Evolutionary conservation across 2,797 vertebrate species (phyloP), one percentile per base, ranked within the genome.

Genomic region (Pipistrellus nathusii): DNA sequence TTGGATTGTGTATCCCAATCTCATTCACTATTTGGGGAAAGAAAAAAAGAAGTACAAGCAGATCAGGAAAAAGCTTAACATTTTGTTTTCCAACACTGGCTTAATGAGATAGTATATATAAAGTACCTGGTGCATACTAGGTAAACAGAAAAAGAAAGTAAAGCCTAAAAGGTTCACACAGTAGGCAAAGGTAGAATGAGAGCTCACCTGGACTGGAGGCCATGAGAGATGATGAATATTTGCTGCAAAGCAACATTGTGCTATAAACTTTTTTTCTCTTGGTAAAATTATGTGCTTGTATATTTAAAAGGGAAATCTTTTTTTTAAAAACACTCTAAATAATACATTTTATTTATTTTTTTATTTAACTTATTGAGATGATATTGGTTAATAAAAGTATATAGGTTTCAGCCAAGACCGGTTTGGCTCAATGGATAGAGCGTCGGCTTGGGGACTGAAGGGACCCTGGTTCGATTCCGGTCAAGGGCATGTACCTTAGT

Each of bases 191-290:
- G 84, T 89, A 94, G 84, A 75, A 90, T 23, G 44, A 41, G 46
- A 55, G 51, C 35, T 89, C 90, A 96, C 92, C 96, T 38, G 51
- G 64, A 53, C 17, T n/a, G 64, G 7, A 2, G 69, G 6, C 23
- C 25, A 68, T 1, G 80, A 95, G 69, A 75, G 81, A 77, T 95
- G 86, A 95, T 91, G 83, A 95, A 88, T 95, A 96, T 96, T 95
- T 96, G 89, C 96, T 96, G 84, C 94, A 84, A 82, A 97, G 85
- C 64, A 93, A 95, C 62, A 71, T 44, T 68, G 7, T 10, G 72
- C 69, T 93, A 17, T 95, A 95, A 97, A 97, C 73, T 15, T 94
- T 97, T 95, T 95, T 75, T 91, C 32, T 93, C 92, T 80, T 68
- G 76, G 76, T 95, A 91, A 94, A 85, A 96, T 72, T 92, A 71